These are phyloP conservation scores for Dicrostonyx torquatus DNA, from an alignment of 2,797 vertebrate genomes.

Conservation along the genomic window DNA sequence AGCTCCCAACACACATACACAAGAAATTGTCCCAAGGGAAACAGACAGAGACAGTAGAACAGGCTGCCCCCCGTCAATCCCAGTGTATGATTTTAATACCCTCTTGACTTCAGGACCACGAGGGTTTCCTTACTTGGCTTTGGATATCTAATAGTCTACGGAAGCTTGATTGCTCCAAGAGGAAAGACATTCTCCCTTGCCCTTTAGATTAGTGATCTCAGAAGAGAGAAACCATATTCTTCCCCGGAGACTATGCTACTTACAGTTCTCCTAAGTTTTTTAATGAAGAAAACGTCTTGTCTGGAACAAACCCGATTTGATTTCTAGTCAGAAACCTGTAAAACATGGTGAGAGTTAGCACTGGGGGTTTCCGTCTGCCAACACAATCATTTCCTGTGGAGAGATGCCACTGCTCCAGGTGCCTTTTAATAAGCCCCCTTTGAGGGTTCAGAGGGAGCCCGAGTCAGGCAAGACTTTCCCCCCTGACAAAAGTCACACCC, in stretches of 20 bases:
- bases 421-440: background rate
- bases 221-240: conserved; percentile 69
- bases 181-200: conserved; percentile 57
- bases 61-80: background rate
- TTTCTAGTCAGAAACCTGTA: conserved; percentile 89
- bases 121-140: conserved; percentile 50
- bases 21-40: conserved; percentile 35
- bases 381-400: conserved; percentile 36
- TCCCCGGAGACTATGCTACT: conserved; percentile 80
- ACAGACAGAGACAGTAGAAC: background rate
- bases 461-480: background rate
- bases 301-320: conserved; percentile 87
- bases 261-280: conserved; percentile 88
- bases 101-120: conserved; percentile 39
- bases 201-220: conserved; percentile 49
- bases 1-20: background rate
- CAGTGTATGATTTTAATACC: conserved; percentile 26
- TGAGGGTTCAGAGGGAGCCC: background rate
- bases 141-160: conserved; percentile 41
- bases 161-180: conserved; percentile 55
- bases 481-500: background rate
- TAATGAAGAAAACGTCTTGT: conserved; percentile 90
- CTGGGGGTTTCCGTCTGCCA: conserved; percentile 7
- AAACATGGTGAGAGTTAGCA: conserved; percentile 79
- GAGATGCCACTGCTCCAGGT: background rate